Base-by-base conservation (phyloP, 2,113 vertebrate genomes). In the Daubentonia madagascariensis region DNA sequence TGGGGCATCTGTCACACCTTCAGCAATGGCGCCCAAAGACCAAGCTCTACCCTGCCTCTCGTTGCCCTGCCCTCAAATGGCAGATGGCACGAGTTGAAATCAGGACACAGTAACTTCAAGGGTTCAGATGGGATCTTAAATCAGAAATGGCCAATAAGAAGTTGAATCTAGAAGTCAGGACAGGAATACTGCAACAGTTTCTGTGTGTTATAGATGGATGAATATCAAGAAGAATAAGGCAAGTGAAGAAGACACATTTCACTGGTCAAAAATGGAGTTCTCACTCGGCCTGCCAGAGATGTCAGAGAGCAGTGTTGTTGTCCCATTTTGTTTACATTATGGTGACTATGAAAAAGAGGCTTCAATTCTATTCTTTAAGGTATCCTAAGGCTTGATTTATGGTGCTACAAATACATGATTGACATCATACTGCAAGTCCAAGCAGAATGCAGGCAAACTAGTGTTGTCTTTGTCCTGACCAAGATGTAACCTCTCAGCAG, bases 341-440 rank as follows among this genome's bases (percentile, higher is more conserved):
- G 8, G 63, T 0, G 37, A 85, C 22, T 35, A 12, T 32, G 52
- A 12, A 37, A 18, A n/a, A 57, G 16, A 35, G 23, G 13, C n/a
- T 70, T 54, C 50, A 1, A 0, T 0, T 37, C 1, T 23, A 0
- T 6, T 11, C 48, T 32, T 1, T 1, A 13, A 17, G 17, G 30
- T 3, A 0, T 37, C 13, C 9, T 50, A 1, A 22, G 23, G 13
- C 22, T 13, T 40, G 16, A 14, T 14, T 14, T 25, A 6, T 0
- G 18, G 11, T 18, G 30, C 72, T 8, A 1, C 1, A 1, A 7
- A 43, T 8, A 11, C 37, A 23, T 20, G 10, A 1, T 0, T 0
- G 72, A 23, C 23, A 23, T 25, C 3, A 35, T 0, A 61, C 4
- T 1, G 20, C 16, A 4, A 28, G 63, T 6, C 9, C 20, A 30